A percentile compares a stretch with the other conserved stretches of the same genome.
phyloP scores from a whole-genome alignment of 2,113 vertebrate species.

The Apus apus region DNA sequence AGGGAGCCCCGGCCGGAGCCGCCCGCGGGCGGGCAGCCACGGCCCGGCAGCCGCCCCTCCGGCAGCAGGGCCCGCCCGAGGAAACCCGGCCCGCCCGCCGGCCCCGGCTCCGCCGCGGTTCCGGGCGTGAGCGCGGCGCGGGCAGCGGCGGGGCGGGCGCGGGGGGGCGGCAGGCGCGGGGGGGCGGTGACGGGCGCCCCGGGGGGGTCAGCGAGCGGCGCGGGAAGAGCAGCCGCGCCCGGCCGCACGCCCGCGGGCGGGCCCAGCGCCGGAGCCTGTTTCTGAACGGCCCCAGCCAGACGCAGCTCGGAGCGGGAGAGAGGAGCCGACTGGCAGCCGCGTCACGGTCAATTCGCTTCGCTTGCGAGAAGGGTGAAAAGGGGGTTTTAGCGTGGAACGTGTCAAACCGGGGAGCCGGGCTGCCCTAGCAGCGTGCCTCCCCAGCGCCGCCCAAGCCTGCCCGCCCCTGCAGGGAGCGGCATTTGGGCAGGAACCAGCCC shows the following conservation, averaged over 20 bases:
- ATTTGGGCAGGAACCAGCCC: neutral
- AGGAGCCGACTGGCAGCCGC: neutral
- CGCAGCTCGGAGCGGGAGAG: neutral
- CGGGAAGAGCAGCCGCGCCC: no score
- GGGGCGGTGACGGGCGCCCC: no score
- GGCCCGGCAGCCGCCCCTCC: neutral
- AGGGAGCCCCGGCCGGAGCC: no score
- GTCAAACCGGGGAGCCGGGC: neutral
- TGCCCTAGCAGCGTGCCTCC: no score
- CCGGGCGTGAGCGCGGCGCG: no score
- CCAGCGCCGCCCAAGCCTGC: neutral
- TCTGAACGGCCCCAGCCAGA: neutral
- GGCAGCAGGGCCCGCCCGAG: no score
- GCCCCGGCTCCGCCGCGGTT: no score
- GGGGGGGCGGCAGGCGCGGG: no score
- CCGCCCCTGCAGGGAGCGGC: neutral
- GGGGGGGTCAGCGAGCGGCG: conserved; percentile 8
- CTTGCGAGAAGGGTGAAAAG: neutral
- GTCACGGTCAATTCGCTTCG: neutral
- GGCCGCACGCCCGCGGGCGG: neutral
- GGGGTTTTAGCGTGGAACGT: neutral
- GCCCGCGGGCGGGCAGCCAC: no score
- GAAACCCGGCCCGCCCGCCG: no score
- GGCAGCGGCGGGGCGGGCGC: conserved; percentile 63
- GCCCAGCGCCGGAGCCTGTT: neutral